Conservation (phyloP, 2,797 vertebrate genomes). For the Hippopotamyrus pictus region DNA sequence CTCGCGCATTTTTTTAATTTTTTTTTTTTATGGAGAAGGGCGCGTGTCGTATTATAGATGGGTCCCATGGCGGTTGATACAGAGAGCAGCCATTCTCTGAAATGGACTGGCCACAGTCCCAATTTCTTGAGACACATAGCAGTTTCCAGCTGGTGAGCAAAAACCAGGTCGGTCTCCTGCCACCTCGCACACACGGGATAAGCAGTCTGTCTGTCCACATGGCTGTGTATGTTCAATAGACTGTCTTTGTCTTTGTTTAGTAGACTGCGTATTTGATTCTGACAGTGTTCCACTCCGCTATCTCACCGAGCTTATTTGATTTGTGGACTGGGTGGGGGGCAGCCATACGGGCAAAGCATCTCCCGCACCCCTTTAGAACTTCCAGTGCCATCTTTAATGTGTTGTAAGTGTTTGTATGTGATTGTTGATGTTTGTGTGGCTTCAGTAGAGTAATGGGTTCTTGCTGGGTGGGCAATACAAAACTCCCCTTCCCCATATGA, state of each 20-base stretch:
- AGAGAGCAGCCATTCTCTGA: not conserved
- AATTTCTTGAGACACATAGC: not conserved
- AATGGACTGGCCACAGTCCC: not conserved
- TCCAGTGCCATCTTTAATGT: slow-evolving; percentile 3
- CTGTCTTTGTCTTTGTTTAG: slow-evolving; percentile 1
- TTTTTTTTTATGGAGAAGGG: not conserved
- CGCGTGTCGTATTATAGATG: not conserved
- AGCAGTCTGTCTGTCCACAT: not conserved
- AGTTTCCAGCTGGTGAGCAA: not conserved
- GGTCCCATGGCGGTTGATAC: not conserved
- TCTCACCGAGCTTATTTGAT: slow-evolving; percentile 6
- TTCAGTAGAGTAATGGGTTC: slow-evolving; percentile 54
- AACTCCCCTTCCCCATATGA: slow-evolving; percentile 40
- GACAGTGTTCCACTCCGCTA: not conserved
- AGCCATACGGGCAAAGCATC: not conserved
- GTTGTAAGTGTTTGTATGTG: slow-evolving; percentile 57
- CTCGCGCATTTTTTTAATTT: not conserved
- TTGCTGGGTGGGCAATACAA: slow-evolving; percentile 50
- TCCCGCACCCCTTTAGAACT: not conserved
- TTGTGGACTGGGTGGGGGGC: not conserved
- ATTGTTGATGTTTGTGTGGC: slow-evolving; percentile 54
- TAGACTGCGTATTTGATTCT: slow-evolving; percentile 16
- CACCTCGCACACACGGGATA: not conserved
- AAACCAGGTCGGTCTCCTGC: not conserved
- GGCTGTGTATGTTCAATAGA: not conserved